Conservation (phyloP, 2,797 vertebrate species). For the Megaceryle alcyon region DNA sequence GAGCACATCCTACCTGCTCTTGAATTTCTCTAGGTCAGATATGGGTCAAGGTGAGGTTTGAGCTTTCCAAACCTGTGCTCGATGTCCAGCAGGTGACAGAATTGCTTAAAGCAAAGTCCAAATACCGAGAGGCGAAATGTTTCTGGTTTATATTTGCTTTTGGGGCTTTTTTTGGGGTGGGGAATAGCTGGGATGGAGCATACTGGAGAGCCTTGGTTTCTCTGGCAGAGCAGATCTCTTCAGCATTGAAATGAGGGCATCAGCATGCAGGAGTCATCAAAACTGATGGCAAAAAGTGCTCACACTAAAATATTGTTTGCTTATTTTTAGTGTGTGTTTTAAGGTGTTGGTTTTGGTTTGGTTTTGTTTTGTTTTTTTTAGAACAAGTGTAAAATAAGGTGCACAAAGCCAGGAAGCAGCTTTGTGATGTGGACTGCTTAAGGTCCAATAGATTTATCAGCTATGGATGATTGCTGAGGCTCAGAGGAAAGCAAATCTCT, state of each 20-base stretch:
- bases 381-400: neutral
- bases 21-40: neutral
- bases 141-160: neutral
- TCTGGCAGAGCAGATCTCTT: neutral
- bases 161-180: neutral
- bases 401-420: neutral
- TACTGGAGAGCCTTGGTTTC: neutral
- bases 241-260: neutral
- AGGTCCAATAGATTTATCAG: too few species aligned
- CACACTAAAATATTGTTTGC: neutral
- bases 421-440: neutral
- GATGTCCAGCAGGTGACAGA: neutral
- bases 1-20: neutral
- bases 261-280: neutral
- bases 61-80: fast-evolving
- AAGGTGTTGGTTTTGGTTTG: too few species aligned
- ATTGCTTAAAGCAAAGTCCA: neutral
- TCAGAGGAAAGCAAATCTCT: neutral
- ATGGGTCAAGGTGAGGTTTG: neutral
- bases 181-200: neutral
- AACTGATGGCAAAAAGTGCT: neutral
- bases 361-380: too few species aligned
- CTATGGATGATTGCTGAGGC: neutral
- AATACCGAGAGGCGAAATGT: neutral
- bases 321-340: too few species aligned